These are phyloP conservation scores for Caenorhabditis sinica DNA, from an alignment of 2,888 invertebrate genomes.

Conservation along the genomic window DNA sequence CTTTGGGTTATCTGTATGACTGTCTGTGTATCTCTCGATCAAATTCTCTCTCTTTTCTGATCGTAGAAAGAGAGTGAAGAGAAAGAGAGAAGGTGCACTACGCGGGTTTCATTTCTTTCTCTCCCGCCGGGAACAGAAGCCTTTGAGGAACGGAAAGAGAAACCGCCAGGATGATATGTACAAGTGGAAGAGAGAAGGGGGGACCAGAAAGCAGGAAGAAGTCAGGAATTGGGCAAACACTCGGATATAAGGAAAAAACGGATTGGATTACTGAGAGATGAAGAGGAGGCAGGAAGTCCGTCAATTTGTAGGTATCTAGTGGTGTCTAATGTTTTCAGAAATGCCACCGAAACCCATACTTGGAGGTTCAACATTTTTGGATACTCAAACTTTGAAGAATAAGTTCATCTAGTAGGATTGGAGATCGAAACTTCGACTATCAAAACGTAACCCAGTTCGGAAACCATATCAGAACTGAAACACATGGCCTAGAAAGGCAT, in stretches of 20 bases:
- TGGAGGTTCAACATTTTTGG: no score
- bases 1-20: constrained; percentile 43
- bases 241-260: constrained; percentile 31
- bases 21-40: constrained; percentile 33
- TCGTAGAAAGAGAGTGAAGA: constrained; percentile 18
- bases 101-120: constrained; percentile 40
- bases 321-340: constrained; percentile 5
- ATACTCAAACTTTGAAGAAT: no score
- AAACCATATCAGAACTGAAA: no score
- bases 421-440: not conserved
- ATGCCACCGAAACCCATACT: not conserved
- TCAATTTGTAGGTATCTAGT: constrained; percentile 53
- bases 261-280: constrained; percentile 32
- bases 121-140: constrained; percentile 49
- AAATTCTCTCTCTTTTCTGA: constrained; percentile 35
- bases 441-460: no score
- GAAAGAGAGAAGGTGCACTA: constrained; percentile 47
- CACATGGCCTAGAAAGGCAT: no score
- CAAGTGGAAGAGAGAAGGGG: constrained; percentile 9
- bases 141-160: constrained; percentile 38
- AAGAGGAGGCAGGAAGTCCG: constrained; percentile 40
- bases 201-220: constrained; percentile 34
- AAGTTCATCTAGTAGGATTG: no score
- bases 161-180: constrained; percentile 44
- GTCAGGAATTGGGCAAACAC: constrained; percentile 19